Base-by-base conservation (phyloP, 2,113 vertebrate species). In the Melanerpes aurifrons region DNA sequence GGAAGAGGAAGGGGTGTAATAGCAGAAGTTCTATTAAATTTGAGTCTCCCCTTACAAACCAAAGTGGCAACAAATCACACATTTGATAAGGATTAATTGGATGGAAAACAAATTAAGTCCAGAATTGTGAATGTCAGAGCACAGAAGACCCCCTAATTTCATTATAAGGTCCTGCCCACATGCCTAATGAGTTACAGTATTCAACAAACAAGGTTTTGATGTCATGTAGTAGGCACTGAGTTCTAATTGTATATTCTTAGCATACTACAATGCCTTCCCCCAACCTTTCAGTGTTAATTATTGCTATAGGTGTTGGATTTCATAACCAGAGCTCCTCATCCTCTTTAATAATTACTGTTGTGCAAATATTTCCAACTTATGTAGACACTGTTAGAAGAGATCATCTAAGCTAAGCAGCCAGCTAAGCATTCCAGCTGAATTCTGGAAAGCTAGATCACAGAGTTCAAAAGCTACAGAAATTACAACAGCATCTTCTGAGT, bases 241-340 rank as follows among this genome's bases (percentile, higher is more conserved):
- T 85, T 35, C 48, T n/a, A 50, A 76, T 0, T 63, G 35, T 19
- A 90, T 24, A 84, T 74, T 94, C 80, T 87, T 56, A 86, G 89
- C 31, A 45, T 84, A 69, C 59, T 72, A 68, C 76, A 6, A 54
- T 9, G 82, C 58, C 73, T 94, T 81, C 43, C 28, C 8, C 53
- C 71, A 94, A 74, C n/a, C n/a, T 84, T 64, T 87, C 78, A 72
- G 15, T 47, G 80, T 90, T 97, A 95, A 95, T 96, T 87, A 96
- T 82, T 96, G 81, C 81, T 94, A 71, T 31, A 90, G 43, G 79
- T 75, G 76, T 61, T 83, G 8, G 35, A 82, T 95, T 97, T 94
- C 95, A 91, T 81, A 95, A 88, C 50, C 93, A 43, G 37, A 86
- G 56, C 37, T 96, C 80, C 78, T 50, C 82, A 32, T n/a, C 79